These are phyloP conservation scores for Podiceps cristatus DNA, from an alignment of 2,113 vertebrate genomes.

Conservation along the genomic window DNA sequence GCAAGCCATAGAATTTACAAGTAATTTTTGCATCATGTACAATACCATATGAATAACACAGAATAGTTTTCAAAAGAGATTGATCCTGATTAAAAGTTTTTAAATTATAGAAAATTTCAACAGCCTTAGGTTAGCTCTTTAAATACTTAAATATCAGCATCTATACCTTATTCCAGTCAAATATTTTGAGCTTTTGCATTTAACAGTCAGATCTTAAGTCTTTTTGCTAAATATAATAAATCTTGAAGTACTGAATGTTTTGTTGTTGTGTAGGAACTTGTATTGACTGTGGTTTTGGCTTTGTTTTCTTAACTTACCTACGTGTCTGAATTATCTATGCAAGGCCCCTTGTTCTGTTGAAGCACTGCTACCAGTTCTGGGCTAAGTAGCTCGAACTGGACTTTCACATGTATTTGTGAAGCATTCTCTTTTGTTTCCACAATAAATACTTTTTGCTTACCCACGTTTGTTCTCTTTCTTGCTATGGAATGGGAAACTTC, in stretches of 20 bases:
- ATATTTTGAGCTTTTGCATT: neutral
- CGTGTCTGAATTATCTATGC: neutral
- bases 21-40: neutral
- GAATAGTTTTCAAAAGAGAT: neutral
- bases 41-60: neutral
- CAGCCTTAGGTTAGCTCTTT: neutral
- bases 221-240: neutral
- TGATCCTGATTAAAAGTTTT: neutral
- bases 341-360: neutral
- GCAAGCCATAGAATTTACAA: neutral
- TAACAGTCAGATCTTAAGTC: neutral
- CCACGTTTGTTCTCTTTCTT: neutral
- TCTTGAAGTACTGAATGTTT: neutral
- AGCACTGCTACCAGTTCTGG: neutral
- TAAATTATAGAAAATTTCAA: neutral
- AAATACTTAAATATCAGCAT: neutral
- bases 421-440: neutral
- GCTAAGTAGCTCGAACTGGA: neutral
- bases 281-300: neutral
- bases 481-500: neutral
- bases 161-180: neutral
- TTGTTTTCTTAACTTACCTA: neutral
- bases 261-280: neutral
- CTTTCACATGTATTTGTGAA: neutral
- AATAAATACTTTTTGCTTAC: accelerated